Evolutionary conservation across 2,113 vertebrate species (phyloP).

Genomic region (Poeciliopsis retropinna): DNA sequence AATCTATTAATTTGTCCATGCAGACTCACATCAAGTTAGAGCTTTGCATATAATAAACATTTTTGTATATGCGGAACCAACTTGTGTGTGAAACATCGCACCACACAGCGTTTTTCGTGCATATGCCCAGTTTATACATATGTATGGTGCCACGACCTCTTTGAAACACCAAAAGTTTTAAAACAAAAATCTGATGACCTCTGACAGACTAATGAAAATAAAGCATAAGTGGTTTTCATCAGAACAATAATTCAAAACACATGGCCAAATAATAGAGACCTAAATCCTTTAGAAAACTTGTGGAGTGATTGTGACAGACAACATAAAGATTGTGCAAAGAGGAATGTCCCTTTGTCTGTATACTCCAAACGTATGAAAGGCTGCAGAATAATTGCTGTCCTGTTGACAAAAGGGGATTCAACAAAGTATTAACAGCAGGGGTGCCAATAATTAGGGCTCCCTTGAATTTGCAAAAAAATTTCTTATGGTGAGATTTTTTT

Average conservation of each 20-base stretch:
- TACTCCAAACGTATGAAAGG: not conserved
- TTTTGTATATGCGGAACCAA: too few relatives aligned
- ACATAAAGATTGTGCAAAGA: not conserved
- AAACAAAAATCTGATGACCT: not conserved
- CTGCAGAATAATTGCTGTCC: not conserved
- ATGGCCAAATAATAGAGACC: not conserved
- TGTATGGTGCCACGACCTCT: not conserved
- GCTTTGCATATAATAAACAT: too few relatives aligned
- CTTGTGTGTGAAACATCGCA: too few relatives aligned
- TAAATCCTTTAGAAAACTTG: not conserved
- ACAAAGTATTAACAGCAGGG: not conserved
- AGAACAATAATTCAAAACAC: not conserved
- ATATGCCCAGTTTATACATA: too few relatives aligned
- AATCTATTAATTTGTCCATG: too few relatives aligned
- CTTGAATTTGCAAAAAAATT: not conserved
- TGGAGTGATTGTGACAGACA: not conserved
- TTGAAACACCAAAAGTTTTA: not conserved
- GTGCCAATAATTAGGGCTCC: not conserved
- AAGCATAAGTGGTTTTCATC: not conserved
- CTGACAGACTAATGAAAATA: not conserved
- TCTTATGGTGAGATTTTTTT: not conserved
- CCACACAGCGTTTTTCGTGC: too few relatives aligned
- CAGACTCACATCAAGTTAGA: too few relatives aligned
- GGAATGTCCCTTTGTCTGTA: not conserved
- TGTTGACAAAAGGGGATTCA: not conserved